Conservation (phyloP, 2,888 invertebrate genomes). For the Lepetodrilus schrolli region DNA sequence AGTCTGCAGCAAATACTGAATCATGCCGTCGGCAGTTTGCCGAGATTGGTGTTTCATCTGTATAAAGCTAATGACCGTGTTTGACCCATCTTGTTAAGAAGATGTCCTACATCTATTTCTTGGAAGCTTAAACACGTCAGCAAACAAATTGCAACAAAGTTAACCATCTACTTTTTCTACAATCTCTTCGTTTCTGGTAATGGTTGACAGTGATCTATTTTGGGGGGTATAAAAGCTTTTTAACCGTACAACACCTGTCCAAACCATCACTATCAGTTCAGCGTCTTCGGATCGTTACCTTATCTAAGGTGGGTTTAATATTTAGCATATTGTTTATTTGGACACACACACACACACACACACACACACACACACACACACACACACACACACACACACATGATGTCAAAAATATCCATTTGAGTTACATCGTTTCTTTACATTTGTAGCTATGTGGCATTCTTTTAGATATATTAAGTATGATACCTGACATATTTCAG, state of each 20-base stretch:
- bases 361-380: neutral
- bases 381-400: no score
- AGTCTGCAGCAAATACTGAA: slow-evolving; percentile 1
- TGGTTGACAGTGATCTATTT: neutral
- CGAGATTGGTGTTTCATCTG: neutral
- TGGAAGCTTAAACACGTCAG: slow-evolving; percentile 2
- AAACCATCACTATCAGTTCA: neutral
- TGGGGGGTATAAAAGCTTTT: slow-evolving; percentile 1
- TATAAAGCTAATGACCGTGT: neutral
- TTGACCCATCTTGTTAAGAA: slow-evolving; percentile 3
- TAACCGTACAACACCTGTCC: neutral
- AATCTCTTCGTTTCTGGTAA: neutral
- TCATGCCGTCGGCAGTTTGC: neutral
- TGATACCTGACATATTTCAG: no score
- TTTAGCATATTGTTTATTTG: neutral
- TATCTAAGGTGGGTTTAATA: neutral
- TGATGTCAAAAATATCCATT: no score
- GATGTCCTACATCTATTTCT: neutral
- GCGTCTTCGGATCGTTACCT: neutral
- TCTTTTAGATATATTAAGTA: neutral
- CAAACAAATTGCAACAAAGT: neutral
- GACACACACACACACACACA: neutral
- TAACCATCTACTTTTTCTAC: neutral
- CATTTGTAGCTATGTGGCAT: no score
- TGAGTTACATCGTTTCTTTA: no score